phyloP scores from a whole-genome alignment of 2,113 vertebrate species.

The Aegotheles bennettii region DNA sequence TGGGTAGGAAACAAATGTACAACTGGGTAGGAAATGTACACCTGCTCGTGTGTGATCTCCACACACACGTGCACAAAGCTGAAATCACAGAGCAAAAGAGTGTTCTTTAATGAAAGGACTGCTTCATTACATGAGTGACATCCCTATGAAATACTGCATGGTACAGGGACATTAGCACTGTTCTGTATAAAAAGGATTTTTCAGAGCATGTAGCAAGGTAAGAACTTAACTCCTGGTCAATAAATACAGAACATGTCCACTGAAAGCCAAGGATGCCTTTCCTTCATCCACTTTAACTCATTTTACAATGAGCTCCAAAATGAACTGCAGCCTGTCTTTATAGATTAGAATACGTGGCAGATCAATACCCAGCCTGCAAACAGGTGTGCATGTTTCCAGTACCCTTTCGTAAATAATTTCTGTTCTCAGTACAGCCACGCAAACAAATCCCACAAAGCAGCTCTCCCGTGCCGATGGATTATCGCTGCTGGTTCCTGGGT shows the following conservation, averaged over 20 bases:
- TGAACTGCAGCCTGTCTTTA: not conserved
- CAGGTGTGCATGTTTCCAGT: not conserved
- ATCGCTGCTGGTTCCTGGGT: not conserved
- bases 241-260: not conserved
- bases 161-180: fast-evolving
- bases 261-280: not conserved
- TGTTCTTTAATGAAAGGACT: not conserved
- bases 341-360: not conserved
- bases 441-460: not conserved
- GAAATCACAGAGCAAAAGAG: not conserved
- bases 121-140: not conserved
- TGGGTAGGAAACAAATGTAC: fast-evolving
- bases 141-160: not conserved
- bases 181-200: not conserved
- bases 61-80: not conserved
- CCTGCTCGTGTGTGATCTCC: fast-evolving
- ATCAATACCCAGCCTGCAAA: not conserved
- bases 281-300: not conserved
- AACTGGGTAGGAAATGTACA: no score
- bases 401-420: not conserved
- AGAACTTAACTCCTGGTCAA: not conserved
- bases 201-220: not conserved
- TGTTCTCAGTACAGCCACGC: fast-evolving
- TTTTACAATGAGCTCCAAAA: not conserved
- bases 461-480: fast-evolving